phyloP scores from a whole-genome alignment of 2,888 invertebrate genomes.

The Drosophila kambysellisi region DNA sequence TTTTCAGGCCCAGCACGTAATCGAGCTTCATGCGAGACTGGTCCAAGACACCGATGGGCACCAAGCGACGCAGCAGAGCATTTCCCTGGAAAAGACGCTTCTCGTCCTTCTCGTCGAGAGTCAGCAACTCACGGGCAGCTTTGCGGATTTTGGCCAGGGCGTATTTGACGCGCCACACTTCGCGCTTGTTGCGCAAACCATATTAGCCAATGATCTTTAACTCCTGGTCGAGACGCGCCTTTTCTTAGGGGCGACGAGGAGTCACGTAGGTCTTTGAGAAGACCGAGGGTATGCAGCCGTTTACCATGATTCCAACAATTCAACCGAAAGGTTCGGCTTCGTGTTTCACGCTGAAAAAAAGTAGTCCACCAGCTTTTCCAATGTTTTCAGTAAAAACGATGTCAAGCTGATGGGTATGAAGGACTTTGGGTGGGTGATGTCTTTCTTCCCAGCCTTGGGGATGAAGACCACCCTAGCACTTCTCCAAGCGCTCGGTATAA shows the following conservation, averaged over 20 bases:
- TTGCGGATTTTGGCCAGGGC: constrained; percentile 99
- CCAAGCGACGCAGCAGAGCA: constrained; percentile 98
- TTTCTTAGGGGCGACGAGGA: constrained; percentile 99
- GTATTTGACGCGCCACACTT: constrained; percentile 99
- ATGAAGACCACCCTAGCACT: too few species aligned
- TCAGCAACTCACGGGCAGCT: constrained; percentile 99
- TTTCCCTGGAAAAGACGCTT: constrained; percentile 99
- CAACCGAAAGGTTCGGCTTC: constrained; percentile 76
- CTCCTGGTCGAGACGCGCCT: constrained; percentile 99
- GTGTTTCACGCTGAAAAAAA: too few species aligned
- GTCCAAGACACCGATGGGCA: constrained; percentile 99
- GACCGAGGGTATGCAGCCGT: constrained; percentile 96
- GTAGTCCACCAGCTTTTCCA: too few species aligned
- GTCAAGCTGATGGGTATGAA: too few species aligned
- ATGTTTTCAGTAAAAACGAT: too few species aligned
- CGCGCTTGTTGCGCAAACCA: constrained; percentile 99
- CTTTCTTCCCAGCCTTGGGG: too few species aligned
- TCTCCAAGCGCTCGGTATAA: too few species aligned
- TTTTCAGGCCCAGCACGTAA: too few species aligned
- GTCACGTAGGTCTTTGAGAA: constrained; percentile 99
- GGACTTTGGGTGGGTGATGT: too few species aligned
- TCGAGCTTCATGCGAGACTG: too few species aligned
- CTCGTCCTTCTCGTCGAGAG: constrained; percentile 98
- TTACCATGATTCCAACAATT: constrained; percentile 90
- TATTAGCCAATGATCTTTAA: constrained; percentile 99